These are phyloP conservation scores for Tiliacea aurago DNA, from an alignment of 2,888 invertebrate species.

Conservation along the genomic window DNA sequence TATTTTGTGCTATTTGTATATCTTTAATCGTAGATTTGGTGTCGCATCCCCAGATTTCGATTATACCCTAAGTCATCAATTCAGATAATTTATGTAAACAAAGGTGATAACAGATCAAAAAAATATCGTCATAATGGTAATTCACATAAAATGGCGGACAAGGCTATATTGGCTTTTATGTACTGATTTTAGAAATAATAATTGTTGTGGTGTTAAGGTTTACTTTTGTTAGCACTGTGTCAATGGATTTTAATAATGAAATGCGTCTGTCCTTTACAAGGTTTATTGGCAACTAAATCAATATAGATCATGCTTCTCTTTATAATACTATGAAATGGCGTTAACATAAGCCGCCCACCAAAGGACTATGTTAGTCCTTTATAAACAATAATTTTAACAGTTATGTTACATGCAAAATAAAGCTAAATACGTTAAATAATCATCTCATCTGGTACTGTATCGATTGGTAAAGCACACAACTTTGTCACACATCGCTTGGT, in stretches of 20 bases:
- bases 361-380: slow-evolving; percentile 10
- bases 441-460: background rate
- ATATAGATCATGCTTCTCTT: background rate
- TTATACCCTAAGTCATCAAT: too few species aligned
- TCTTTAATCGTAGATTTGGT: too few species aligned
- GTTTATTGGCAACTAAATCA: background rate
- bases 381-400: background rate
- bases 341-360: slow-evolving; percentile 5
- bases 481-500: slow-evolving; percentile 7
- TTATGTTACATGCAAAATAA: background rate
- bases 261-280: background rate
- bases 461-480: slow-evolving; percentile 15
- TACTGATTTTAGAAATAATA: too few species aligned
- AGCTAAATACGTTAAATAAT: background rate
- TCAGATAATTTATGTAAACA: too few species aligned
- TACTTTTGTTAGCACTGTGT: background rate
- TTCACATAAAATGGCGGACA: too few species aligned
- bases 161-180: too few species aligned
- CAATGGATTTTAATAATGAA: background rate
- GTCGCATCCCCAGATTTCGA: too few species aligned
- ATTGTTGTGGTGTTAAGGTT: background rate
- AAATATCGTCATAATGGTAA: too few species aligned
- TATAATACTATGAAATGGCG: background rate
- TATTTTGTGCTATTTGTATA: too few species aligned
- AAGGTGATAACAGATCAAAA: too few species aligned